A percentile compares a stretch with the other conserved stretches of the same genome.
These are phyloP conservation scores for Myotis myotis DNA, from an alignment of 2,797 vertebrate genomes.

Conservation along the genomic window DNA sequence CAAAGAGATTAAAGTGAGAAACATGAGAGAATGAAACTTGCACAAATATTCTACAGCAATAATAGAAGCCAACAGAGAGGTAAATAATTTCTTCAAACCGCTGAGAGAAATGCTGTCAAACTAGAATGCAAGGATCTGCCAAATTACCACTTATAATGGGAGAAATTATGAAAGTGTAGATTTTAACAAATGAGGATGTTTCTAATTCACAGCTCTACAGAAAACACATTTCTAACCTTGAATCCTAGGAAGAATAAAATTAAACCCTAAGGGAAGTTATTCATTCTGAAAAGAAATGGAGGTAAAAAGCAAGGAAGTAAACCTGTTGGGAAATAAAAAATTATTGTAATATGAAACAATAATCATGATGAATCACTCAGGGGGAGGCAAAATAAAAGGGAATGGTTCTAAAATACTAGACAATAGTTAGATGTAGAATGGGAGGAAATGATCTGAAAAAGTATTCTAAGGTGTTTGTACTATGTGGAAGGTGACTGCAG, in stretches of 20 bases:
- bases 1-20: background rate
- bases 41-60: background rate
- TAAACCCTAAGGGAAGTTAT: background rate
- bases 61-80: background rate
- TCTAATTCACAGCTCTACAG: background rate
- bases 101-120: background rate
- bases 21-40: background rate
- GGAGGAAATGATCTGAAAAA: background rate
- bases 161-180: background rate
- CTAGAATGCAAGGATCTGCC: background rate
- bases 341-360: background rate
- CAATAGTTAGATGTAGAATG: background rate
- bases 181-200: background rate
- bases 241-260: constrained; percentile 1
- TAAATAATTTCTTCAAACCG: background rate
- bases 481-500: background rate
- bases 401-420: background rate
- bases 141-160: background rate
- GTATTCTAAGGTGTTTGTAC: background rate
- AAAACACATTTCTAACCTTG: background rate
- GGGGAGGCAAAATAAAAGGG: background rate
- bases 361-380: background rate
- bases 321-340: background rate
- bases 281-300: background rate
- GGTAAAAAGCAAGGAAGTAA: background rate